Evolutionary conservation across 2,888 invertebrate genomes (phyloP).

Genomic region (Polyommatus iphigenia): DNA sequence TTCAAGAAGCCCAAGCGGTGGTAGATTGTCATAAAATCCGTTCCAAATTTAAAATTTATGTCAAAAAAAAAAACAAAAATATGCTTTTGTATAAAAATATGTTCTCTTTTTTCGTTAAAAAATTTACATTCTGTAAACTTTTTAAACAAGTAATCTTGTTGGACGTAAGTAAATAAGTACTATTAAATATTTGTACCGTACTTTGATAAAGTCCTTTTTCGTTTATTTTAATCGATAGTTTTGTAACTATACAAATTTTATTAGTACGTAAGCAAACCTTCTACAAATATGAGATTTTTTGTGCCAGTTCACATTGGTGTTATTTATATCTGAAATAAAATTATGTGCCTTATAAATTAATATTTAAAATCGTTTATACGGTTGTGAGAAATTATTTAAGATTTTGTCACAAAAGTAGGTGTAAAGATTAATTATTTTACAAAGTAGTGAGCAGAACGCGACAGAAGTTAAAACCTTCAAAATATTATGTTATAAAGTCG

Average conservation of each 20-base stretch:
- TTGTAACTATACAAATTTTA: constrained; percentile 28
- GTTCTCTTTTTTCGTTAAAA: background rate
- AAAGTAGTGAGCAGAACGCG: background rate
- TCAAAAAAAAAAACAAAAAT: background rate
- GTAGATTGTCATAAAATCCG: constrained; percentile 47
- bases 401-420: constrained; percentile 31
- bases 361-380: constrained; percentile 21
- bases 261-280: constrained; percentile 18
- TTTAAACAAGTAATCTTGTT: background rate
- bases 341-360: constrained; percentile 47
- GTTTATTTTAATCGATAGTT: constrained; percentile 15
- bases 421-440: background rate
- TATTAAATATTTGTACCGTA: background rate
- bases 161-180: background rate
- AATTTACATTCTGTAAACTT: background rate
- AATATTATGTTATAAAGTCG: background rate
- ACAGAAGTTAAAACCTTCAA: background rate
- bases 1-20: constrained; percentile 78
- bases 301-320: constrained; percentile 37
- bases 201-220: background rate
- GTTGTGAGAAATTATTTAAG: constrained; percentile 32
- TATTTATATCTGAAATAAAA: constrained; percentile 29
- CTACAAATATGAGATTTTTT: constrained; percentile 32
- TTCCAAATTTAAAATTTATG: constrained; percentile 16
- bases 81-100: constrained; percentile 1